A percentile compares a stretch with the other conserved stretches of the same genome.
Evolutionary conservation across 2,113 vertebrate genomes (phyloP).

Genomic region (Mobula hypostoma): DNA sequence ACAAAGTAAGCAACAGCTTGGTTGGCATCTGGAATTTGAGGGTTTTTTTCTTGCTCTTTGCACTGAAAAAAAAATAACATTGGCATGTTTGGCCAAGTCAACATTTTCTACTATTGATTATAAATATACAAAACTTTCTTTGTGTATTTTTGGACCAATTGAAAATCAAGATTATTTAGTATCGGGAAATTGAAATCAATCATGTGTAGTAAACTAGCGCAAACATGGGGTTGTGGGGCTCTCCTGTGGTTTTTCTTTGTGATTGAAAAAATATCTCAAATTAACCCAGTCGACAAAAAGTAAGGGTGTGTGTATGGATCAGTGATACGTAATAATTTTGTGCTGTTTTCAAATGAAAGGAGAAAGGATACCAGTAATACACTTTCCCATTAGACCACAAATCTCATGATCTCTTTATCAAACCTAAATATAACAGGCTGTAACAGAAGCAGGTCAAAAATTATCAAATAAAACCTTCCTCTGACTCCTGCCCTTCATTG

Average conservation of each 20-base stretch:
- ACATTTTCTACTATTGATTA: conserved; percentile 8
- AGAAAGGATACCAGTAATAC: neutral
- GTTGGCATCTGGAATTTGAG: conserved; percentile 49
- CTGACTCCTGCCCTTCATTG: neutral
- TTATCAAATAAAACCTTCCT: neutral
- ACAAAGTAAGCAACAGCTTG: conserved; percentile 63
- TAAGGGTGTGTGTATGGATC: neutral
- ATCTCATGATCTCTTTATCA: neutral
- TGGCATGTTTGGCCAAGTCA: conserved; percentile 42
- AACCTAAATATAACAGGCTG: conserved; percentile 11
- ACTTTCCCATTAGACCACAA: neutral
- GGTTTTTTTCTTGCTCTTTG: conserved; percentile 51
- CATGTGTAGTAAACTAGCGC: neutral
- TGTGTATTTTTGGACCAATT: neutral
- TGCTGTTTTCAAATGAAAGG: conserved; percentile 9
- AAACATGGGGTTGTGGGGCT: neutral
- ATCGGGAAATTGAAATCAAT: conserved; percentile 16
- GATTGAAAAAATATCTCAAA: conserved; percentile 4
- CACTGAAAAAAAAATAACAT: conserved; percentile 47
- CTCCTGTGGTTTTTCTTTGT: neutral
- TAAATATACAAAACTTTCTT: conserved; percentile 9
- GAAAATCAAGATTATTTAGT: neutral
- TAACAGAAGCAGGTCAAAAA: neutral
- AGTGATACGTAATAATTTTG: neutral
- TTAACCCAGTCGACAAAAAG: neutral